Evolutionary conservation across 2,888 invertebrate genomes (phyloP).

Genomic region (Neoscelio sp.): DNA sequence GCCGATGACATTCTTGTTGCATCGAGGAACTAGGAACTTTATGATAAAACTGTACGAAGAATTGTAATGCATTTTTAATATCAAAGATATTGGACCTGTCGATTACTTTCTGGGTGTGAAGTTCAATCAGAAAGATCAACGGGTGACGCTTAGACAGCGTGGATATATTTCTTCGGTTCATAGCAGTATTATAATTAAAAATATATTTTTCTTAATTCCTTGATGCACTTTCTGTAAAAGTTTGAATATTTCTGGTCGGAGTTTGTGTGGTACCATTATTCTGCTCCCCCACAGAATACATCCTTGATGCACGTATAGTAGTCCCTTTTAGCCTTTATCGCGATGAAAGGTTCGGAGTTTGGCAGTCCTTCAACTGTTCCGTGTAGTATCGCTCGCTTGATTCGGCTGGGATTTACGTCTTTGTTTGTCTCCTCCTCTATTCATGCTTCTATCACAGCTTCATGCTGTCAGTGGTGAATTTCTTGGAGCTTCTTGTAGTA

Average conservation of each 20-base stretch:
- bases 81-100: slow-evolving; percentile 10
- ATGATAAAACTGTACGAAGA: background rate
- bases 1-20: background rate
- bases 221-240: slow-evolving; percentile 2
- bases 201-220: too few relatives aligned
- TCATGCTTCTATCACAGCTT: too few relatives aligned
- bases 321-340: background rate
- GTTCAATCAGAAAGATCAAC: too few relatives aligned
- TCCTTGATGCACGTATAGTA: background rate
- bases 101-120: background rate
- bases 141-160: too few relatives aligned
- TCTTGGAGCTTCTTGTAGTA: too few relatives aligned
- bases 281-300: slow-evolving; percentile 1
- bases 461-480: background rate
- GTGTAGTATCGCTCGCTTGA: slow-evolving; percentile 1
- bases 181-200: too few relatives aligned
- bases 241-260: background rate
- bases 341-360: slow-evolving; percentile 2
- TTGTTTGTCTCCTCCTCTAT: slow-evolving; percentile 7
- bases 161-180: too few relatives aligned
- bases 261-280: background rate
- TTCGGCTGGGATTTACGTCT: background rate
- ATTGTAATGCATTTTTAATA: slow-evolving; percentile 4
- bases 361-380: slow-evolving; percentile 7
- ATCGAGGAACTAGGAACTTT: background rate